Conservation (phyloP, 2,113 vertebrate species). For the Centropristis striata region DNA sequence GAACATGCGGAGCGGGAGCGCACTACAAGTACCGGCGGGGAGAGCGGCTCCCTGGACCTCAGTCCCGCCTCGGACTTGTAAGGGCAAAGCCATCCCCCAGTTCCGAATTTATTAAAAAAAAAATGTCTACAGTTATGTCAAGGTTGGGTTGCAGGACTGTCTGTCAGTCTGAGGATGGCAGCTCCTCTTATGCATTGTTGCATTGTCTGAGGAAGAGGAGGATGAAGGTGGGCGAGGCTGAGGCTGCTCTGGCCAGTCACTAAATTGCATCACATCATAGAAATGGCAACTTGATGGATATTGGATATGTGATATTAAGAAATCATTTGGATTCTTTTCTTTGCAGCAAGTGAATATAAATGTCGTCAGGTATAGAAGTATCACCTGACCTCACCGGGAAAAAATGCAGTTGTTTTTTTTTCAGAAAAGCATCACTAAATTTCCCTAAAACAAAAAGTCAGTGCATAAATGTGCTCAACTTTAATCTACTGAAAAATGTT, state of each 20-base stretch:
- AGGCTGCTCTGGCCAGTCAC: not conserved
- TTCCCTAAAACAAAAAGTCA: not conserved
- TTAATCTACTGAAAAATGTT: not conserved
- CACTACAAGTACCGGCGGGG: constrained; percentile 86
- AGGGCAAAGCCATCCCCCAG: constrained; percentile 68
- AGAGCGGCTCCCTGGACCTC: constrained; percentile 75
- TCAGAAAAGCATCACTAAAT: not conserved
- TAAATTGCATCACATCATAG: constrained; percentile 8
- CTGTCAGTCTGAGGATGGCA: constrained; percentile 60
- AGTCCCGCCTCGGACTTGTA: constrained; percentile 84
- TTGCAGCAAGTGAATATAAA: not conserved
- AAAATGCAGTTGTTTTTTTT: not conserved
- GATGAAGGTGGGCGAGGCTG: constrained; percentile 24
- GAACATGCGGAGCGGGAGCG: constrained; percentile 43
- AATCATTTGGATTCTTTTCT: not conserved
- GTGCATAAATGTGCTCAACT: not conserved
- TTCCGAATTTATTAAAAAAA: constrained; percentile 40
- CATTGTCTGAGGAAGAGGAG: constrained; percentile 45
- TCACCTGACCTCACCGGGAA: no score
- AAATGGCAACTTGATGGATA: constrained; percentile 12
- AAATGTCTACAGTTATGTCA: constrained; percentile 76
- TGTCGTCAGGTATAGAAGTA: not conserved
- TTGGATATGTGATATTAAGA: no score
- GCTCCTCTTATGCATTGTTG: constrained; percentile 34
- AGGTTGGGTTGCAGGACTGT: constrained; percentile 74